phyloP scores from a whole-genome alignment of 92 coral and sea anemone genomes.

The Palythoa grandis region DNA sequence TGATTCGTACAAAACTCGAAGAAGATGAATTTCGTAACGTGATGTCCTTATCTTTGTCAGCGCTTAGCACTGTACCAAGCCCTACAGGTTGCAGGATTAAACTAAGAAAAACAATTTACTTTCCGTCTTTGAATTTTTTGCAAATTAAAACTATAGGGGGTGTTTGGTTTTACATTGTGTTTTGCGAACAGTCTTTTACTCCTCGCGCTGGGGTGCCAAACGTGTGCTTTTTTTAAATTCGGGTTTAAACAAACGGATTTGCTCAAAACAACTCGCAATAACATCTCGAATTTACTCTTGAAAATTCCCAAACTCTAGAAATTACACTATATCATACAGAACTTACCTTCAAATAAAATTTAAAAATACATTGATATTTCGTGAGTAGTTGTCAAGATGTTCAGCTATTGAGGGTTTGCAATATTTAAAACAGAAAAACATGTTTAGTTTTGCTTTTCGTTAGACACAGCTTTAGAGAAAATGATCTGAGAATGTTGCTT shows the following conservation, averaged over 20 bases:
- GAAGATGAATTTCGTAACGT: neutral
- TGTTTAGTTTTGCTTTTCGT: conserved; percentile 22
- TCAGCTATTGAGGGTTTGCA: conserved; percentile 16
- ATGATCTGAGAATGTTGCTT: neutral
- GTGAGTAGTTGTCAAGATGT: neutral
- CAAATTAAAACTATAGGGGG: conserved; percentile 18
- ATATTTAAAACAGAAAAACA: conserved; percentile 24
- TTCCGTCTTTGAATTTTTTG: neutral
- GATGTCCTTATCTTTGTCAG: neutral
- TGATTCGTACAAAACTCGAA: neutral
- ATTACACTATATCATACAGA: neutral
- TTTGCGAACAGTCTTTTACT: neutral
- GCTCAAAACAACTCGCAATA: conserved; percentile 5
- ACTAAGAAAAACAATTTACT: neutral
- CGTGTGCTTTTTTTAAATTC: conserved; percentile 3
- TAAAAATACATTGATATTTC: conserved; percentile 7
- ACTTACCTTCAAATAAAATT: neutral
- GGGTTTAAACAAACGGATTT: neutral
- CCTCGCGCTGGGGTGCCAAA: conserved; percentile 1
- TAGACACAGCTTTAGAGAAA: conserved; percentile 11
- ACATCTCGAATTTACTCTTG: neutral
- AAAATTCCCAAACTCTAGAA: neutral
- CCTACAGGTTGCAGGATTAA: neutral
- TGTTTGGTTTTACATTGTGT: conserved; percentile 4
- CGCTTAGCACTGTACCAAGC: neutral